Evolutionary conservation across 2,888 invertebrate species (phyloP), one percentile per base, ranked within the genome.

Genomic region (Chrysomela aeneicollis): DNA sequence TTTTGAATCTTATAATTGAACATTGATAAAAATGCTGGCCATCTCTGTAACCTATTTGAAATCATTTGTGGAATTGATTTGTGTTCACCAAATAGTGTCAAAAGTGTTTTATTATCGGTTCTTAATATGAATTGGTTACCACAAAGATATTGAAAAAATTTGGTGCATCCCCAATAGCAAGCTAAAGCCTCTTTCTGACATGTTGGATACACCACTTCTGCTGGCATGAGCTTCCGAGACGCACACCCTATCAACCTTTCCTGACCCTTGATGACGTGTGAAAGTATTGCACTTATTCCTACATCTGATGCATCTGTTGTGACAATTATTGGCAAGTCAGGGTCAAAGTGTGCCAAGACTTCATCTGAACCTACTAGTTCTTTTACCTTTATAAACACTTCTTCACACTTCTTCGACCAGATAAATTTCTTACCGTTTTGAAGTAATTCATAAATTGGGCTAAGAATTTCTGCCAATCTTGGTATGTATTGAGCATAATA

Each of bases 401-500:
- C 35, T 52, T 67, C 54, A 32, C 68, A 69, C n/a, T 61, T 35
- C 2, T 21, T 18, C 4, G 35, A n/a, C 70, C 68, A 71, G 0
- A 17, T 30, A 22, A 60, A 64, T 30, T 19, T n/a, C 18, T 6
- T 17, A 32, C 59, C 54, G 21, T 59, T 60, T 61, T 67, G 58
- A 17, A 66, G 35, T 12, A 21, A 68, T 26, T 46, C 18, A 61
- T 70, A 65, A 6, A 70, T 22, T n/a, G 67, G 68, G n/a, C 18
- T 21, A 21, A 71, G 32, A n/a, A 66, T 35, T 12, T 1, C 22
- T 2, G 67, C 15, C 1, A 59, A 10, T 6, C 63, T 63, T 5
- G 58, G 58, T 21, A 69, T 32, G 61, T 69, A 71, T 63, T 57
- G 65, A 15, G 47, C 21, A 37, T 66, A 71, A 52, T 67, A 71